Conservation (phyloP, 2,113 vertebrate species). For the Tapirus terrestris region DNA sequence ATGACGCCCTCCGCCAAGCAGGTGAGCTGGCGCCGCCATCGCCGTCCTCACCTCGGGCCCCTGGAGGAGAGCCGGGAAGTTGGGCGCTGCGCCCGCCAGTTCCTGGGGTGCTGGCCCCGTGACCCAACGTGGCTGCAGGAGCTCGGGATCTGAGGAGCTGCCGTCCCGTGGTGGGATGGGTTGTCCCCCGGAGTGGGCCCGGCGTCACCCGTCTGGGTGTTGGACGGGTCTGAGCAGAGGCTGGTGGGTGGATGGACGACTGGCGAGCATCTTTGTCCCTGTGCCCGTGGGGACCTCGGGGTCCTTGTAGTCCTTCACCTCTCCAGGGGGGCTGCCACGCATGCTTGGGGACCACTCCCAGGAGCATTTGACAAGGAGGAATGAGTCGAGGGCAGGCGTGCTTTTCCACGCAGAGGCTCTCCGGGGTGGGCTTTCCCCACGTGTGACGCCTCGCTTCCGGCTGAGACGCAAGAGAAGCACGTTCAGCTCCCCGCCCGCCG, state of each 20-base stretch:
- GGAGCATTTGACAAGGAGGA: no score
- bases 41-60: no score
- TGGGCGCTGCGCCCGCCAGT: no score
- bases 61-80: no score
- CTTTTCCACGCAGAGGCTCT: fast-evolving
- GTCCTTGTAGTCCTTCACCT: fast-evolving
- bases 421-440: background rate
- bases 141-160: background rate
- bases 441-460: fast-evolving
- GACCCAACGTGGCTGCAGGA: fast-evolving
- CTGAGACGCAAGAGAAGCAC: fast-evolving
- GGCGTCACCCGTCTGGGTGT: fast-evolving
- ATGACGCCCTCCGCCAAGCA: constrained; percentile 99
- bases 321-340: fast-evolving
- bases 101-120: no score
- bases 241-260: no score
- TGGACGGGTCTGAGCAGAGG: background rate
- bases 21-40: constrained; percentile 80
- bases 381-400: background rate
- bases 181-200: background rate
- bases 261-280: background rate
- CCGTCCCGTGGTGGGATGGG: background rate
- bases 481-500: background rate
- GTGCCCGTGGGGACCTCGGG: background rate
- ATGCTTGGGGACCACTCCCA: background rate